Percentiles rank a stretch among this genome's conserved stretches.
These are phyloP conservation scores for Pseudorhiza aurosa DNA, from an alignment of 30 jellyfish, hydroid and myxozoan species.

Conservation along the genomic window DNA sequence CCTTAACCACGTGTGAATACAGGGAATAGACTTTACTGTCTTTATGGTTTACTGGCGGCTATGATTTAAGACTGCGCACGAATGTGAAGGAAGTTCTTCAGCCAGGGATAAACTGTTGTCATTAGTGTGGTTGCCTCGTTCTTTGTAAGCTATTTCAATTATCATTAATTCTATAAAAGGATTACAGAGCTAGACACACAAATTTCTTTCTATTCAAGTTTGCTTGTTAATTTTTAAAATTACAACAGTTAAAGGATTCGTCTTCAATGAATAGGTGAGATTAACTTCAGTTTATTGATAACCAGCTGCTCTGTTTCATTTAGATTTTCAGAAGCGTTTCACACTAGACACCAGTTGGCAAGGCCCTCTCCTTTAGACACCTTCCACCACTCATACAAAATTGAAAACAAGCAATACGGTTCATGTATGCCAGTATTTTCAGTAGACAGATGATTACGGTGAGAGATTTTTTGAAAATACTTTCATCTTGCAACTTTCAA, in stretches of 20 bases:
- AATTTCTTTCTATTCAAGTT: neutral
- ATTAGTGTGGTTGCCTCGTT: neutral
- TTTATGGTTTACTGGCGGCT: neutral
- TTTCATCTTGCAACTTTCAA: no score
- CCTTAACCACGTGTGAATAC: neutral
- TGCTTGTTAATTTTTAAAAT: slow-evolving; percentile 22
- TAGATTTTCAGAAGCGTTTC: no score
- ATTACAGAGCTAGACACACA: neutral
- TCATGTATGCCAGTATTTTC: no score
- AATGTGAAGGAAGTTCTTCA: no score
- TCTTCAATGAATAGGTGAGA: neutral
- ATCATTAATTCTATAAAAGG: slow-evolving; percentile 11
- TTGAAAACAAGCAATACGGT: no score
- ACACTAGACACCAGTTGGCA: no score
- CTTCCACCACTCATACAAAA: no score
- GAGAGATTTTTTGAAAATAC: no score
- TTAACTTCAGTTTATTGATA: neutral
- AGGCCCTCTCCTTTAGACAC: no score
- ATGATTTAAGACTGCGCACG: no score
- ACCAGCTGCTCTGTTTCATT: neutral
- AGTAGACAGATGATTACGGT: no score
- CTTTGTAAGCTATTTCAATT: neutral
- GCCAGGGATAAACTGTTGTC: no score
- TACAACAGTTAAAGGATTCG: neutral
- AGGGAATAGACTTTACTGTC: neutral